Evolutionary conservation across 1,140 invertebrate species (phyloP).

Genomic region (Teleopsis dalmanni): DNA sequence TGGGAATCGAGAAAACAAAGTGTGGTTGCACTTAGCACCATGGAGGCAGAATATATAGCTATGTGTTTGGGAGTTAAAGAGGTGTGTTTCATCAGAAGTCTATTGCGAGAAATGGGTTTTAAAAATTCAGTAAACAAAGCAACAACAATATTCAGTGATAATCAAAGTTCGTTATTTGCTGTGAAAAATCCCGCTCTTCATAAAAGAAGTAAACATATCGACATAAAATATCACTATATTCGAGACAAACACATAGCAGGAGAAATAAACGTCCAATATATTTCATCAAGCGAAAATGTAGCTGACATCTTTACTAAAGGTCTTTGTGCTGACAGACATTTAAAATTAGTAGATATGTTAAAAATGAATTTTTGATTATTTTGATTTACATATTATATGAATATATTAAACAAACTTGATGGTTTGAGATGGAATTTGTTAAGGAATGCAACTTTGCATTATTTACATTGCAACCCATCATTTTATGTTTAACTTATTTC

Average conservation of each 20-base stretch:
- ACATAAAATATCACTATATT: slow-evolving; percentile 1
- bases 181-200: neutral
- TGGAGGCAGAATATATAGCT: slow-evolving; percentile 47
- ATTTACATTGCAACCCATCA: no score
- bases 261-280: neutral
- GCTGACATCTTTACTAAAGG: slow-evolving; percentile 3
- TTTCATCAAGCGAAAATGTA: neutral
- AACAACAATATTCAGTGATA: neutral
- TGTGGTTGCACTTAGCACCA: slow-evolving; percentile 28
- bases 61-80: slow-evolving; percentile 39
- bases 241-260: neutral
- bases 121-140: neutral
- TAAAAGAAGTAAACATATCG: slow-evolving; percentile 3
- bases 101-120: slow-evolving; percentile 22
- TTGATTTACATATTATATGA: no score
- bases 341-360: no score
- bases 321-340: no score
- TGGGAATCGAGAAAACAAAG: neutral
- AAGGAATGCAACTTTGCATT: no score
- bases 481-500: no score
- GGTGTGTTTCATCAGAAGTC: slow-evolving; percentile 27
- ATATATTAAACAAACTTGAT: no score
- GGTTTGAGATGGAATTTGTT: no score
- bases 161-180: neutral
- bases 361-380: no score